Evolutionary conservation across 2,113 vertebrate genomes (phyloP), one percentile per base, ranked within the genome.

Genomic region (Colossoma macropomum): DNA sequence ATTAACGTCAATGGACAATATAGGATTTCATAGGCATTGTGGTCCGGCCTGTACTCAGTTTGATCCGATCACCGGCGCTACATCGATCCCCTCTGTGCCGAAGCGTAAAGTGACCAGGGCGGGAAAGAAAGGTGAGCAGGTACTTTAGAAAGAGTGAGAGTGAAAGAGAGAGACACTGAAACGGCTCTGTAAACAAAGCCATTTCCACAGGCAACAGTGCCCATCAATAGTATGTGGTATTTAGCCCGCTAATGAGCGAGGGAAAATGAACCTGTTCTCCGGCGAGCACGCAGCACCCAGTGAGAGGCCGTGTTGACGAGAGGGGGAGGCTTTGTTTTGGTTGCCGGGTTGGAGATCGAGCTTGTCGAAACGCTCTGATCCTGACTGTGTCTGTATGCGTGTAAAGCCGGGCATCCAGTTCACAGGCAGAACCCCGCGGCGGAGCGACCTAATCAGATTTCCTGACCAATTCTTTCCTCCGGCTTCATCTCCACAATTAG

Each of bases 401-500:
- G 41, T 63, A 59, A 50, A 73, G 73, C 82, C 19, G 56, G 21
- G 19, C 19, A 52, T 63, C 28, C 28, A 79, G 56, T 72, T 84
- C 69, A 80, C 72, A 77, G 60, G 38, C 75, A 81, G 83, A 84
- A 76, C 21, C 60, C 83, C 74, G 77, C 75, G 9, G 86, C 85
- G 87, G 85, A 81, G 86, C 76, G 88, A 88, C 87, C 88, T 87
- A 90, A 90, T 86, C 86, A 86, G 86, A 91, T 92, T 90, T 88
- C 82, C 83, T 82, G 86, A 88, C 86, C 85, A 82, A 81, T 92
- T 90, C 80, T 83, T 89, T 79, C 78, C 86, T 86, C 86, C 86
- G 74, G 84, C 89, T 92, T 91, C 89, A 90, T 91, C 87, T 86
- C 85, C 75, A 83, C 72, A 87, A 91, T 93, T 91, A 92, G 90